phyloP scores from a whole-genome alignment of 2,113 vertebrate genomes.

The Microtus montanus region DNA sequence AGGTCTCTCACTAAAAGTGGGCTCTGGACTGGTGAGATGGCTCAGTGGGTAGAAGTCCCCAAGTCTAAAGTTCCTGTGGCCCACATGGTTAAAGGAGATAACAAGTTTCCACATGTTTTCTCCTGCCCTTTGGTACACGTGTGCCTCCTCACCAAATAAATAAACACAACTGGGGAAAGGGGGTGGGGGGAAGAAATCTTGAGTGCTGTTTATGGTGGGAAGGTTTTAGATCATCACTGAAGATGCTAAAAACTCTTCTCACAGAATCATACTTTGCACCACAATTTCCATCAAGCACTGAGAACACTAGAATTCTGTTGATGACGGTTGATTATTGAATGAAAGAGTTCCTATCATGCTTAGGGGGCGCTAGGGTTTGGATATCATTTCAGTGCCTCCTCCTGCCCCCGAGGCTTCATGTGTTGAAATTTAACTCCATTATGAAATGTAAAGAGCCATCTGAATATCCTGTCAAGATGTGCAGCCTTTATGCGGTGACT shows the following conservation, averaged over 20 bases:
- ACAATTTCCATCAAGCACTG: background rate
- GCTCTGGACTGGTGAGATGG: background rate
- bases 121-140: background rate
- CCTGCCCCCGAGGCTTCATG: background rate
- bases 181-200: background rate
- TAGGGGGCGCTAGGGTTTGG: background rate
- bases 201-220: background rate
- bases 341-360: background rate
- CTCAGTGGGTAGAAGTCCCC: background rate
- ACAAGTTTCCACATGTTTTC: background rate
- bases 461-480: background rate
- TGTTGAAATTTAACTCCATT: background rate
- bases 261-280: background rate
- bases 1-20: background rate
- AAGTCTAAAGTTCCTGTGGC: background rate
- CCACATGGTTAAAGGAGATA: background rate
- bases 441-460: background rate
- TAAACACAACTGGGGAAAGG: background rate
- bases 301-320: background rate
- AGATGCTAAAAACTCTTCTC: background rate
- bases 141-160: background rate
- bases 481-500: background rate
- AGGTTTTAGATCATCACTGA: constrained; percentile 2
- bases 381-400: background rate
- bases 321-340: background rate